These are phyloP conservation scores for Heliconius hermathena DNA, from an alignment of 1,140 invertebrate species.

Conservation along the genomic window DNA sequence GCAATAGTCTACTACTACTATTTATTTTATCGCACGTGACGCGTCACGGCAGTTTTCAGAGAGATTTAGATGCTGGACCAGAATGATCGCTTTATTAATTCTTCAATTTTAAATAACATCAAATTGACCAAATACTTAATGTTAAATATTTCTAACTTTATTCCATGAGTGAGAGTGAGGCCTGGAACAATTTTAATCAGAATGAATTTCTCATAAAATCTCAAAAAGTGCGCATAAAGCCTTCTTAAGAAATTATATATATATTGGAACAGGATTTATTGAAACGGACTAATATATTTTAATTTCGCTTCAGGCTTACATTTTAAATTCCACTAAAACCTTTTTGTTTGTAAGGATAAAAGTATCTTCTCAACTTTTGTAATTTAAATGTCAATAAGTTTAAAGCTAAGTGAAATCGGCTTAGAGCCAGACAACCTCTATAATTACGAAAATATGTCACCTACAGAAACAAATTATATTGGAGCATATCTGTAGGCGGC, in stretches of 20 bases:
- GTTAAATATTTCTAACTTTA: conserved; percentile 19
- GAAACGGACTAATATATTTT: conserved; percentile 30
- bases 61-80: too few species aligned
- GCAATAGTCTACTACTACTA: conserved; percentile 13
- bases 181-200: conserved; percentile 25
- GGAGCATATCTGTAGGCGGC: too few species aligned
- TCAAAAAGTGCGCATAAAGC: conserved; percentile 19
- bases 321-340: neutral
- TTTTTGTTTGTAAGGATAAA: conserved; percentile 3
- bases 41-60: too few species aligned
- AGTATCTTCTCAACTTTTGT: neutral
- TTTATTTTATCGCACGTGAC: conserved; percentile 24
- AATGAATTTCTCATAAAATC: conserved; percentile 33
- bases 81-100: neutral
- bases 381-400: neutral
- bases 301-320: conserved; percentile 4
- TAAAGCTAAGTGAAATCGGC: neutral
- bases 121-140: neutral
- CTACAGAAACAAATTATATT: neutral
- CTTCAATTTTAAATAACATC: neutral
- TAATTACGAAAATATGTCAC: neutral
- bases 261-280: conserved; percentile 31
- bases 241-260: conserved; percentile 29
- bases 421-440: neutral
- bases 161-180: neutral